phyloP scores from a whole-genome alignment of 2,113 vertebrate species.

The Barnardius zonarius region DNA sequence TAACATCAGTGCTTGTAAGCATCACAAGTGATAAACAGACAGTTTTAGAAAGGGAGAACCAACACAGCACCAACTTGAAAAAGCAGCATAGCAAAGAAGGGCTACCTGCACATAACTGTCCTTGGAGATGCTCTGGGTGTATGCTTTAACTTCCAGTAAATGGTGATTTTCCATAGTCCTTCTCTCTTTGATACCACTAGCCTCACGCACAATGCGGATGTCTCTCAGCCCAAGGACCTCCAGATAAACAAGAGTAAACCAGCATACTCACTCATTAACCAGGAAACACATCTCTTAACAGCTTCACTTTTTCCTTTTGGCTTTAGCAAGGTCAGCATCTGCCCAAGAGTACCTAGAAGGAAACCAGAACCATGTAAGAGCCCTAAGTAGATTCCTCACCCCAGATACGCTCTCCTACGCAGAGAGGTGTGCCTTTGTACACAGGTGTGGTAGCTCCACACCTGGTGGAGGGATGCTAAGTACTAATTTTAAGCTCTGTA shows the following conservation, averaged over 20 bases:
- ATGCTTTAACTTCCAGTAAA: neutral
- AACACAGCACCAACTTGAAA: neutral
- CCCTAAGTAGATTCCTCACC: neutral
- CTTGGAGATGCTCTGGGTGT: neutral
- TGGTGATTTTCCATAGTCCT: neutral
- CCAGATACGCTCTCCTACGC: accelerated
- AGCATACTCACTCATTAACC: accelerated
- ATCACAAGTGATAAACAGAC: neutral
- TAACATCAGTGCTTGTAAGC: neutral
- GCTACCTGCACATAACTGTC: neutral
- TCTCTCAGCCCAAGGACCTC: neutral
- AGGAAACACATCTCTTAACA: neutral
- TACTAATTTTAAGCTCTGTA: neutral
- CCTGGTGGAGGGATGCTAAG: neutral
- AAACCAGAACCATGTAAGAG: neutral
- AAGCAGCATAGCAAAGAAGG: neutral
- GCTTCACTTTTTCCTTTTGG: neutral
- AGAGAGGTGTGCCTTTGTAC: neutral
- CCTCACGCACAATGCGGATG: accelerated
- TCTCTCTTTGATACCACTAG: neutral
- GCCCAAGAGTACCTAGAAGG: neutral
- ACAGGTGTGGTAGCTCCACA: neutral
- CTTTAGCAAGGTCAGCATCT: neutral
- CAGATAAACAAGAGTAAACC: neutral
- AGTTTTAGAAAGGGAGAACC: neutral